phyloP scores from a whole-genome alignment of 2,888 invertebrate genomes.

The Leptinotarsa juncta region DNA sequence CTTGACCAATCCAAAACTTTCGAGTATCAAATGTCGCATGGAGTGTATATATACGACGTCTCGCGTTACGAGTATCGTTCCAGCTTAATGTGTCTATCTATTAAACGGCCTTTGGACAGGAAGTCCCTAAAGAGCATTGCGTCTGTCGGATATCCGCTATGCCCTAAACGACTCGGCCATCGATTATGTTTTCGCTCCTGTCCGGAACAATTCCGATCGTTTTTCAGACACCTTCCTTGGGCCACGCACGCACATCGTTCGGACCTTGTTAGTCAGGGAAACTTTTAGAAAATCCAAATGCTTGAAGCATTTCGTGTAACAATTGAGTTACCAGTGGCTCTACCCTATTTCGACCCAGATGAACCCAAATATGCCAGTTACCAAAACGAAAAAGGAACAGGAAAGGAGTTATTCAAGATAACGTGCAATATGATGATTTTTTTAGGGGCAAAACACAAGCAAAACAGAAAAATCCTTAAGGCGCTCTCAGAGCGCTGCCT shows the following conservation, averaged over 20 bases:
- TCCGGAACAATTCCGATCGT: constrained; percentile 22
- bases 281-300: not conserved
- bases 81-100: constrained; percentile 51
- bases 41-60: constrained; percentile 35
- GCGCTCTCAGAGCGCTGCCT: too few relatives aligned
- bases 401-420: too few relatives aligned
- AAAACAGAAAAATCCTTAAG: too few relatives aligned
- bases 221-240: constrained; percentile 19
- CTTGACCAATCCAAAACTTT: not conserved
- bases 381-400: too few relatives aligned
- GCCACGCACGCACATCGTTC: constrained; percentile 19
- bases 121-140: constrained; percentile 54
- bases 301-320: too few relatives aligned
- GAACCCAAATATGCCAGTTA: too few relatives aligned
- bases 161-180: constrained; percentile 54
- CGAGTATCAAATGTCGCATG: constrained; percentile 31
- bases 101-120: constrained; percentile 50
- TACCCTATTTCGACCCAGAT: too few relatives aligned
- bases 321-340: too few relatives aligned
- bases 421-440: too few relatives aligned
- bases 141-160: constrained; percentile 53
- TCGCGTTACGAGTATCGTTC: constrained; percentile 36
- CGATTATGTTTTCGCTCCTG: constrained; percentile 50
- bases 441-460: too few relatives aligned
- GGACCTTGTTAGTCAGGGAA: constrained; percentile 1